phyloP scores from a whole-genome alignment of 2,113 vertebrate species.

The Brevimyrus niger region DNA sequence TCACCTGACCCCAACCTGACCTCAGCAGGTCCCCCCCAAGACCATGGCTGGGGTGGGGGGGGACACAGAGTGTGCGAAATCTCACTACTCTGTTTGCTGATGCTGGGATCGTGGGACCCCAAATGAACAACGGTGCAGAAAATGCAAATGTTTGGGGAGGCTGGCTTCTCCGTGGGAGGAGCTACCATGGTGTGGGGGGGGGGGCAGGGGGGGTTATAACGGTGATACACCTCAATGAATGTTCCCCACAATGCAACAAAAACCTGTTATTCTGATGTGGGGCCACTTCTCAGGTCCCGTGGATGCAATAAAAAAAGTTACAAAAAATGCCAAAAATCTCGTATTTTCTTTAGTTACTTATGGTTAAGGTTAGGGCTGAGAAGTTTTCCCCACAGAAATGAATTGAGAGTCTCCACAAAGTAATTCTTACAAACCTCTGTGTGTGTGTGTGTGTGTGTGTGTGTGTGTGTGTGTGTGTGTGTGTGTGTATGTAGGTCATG shows the following conservation, averaged over 20 bases:
- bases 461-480: background rate
- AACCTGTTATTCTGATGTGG: too few relatives aligned
- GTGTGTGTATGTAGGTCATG: background rate
- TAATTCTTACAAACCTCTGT: background rate
- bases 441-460: background rate
- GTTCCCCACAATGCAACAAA: too few relatives aligned
- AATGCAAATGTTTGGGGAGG: slow-evolving; percentile 51
- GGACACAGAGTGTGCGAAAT: slow-evolving; percentile 59
- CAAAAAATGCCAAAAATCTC: too few relatives aligned
- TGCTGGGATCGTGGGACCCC: slow-evolving; percentile 47
- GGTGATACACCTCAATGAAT: background rate
- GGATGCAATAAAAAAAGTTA: too few relatives aligned
- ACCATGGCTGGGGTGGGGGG: slow-evolving; percentile 21
- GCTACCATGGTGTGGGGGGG: slow-evolving; percentile 28
- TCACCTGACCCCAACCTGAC: background rate
- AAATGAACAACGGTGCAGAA: slow-evolving; percentile 42
- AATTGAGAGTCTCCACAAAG: too few relatives aligned
- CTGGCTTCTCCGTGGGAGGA: slow-evolving; percentile 51
- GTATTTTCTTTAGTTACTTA: too few relatives aligned
- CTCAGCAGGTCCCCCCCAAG: background rate
- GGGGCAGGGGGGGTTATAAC: slow-evolving; percentile 21
- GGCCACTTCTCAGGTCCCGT: too few relatives aligned
- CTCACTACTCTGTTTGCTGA: slow-evolving; percentile 53
- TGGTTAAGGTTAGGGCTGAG: too few relatives aligned
- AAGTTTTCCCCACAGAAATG: too few relatives aligned